Percentiles rank a stretch among this genome's conserved stretches.
Conservation (phyloP, 2,113 vertebrate genomes). For the Nansenia antarctica region DNA sequence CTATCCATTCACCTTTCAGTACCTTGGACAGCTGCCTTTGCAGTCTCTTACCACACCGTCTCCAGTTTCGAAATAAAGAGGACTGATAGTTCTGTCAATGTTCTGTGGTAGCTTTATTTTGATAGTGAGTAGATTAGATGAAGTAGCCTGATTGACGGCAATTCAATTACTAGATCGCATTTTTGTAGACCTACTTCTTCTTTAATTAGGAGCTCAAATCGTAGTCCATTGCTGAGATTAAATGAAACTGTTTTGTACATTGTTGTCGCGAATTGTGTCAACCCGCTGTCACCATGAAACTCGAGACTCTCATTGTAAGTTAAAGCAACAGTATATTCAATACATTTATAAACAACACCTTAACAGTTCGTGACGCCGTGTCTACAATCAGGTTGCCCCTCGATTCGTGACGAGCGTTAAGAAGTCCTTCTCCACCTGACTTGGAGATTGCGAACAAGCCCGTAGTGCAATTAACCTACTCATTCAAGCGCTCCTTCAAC, state of each 20-base stretch:
- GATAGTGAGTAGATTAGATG: slow-evolving; percentile 64
- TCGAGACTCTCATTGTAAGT: too few species aligned
- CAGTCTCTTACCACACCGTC: neutral
- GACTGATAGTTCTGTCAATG: slow-evolving; percentile 27
- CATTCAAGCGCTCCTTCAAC: neutral
- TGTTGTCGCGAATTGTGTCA: too few species aligned
- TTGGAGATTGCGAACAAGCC: too few species aligned
- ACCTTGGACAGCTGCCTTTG: neutral
- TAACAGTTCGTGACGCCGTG: too few species aligned
- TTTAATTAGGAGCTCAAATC: neutral
- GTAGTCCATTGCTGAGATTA: neutral
- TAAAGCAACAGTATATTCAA: too few species aligned
- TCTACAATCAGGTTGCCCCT: too few species aligned
- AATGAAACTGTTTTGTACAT: neutral
- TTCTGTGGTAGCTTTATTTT: slow-evolving; percentile 50
- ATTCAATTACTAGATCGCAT: slow-evolving; percentile 63
- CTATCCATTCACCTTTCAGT: too few species aligned
- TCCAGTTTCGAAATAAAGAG: slow-evolving; percentile 8
- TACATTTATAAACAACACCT: neutral
- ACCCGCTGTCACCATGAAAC: too few species aligned
- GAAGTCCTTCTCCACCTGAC: too few species aligned
- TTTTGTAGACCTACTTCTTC: neutral
- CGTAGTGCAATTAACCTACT: neutral
- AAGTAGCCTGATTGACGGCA: slow-evolving; percentile 56
- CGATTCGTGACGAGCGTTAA: neutral